These are phyloP conservation scores for Corydoras sp. DNA, from an alignment of 2,113 vertebrate species.

Conservation along the genomic window DNA sequence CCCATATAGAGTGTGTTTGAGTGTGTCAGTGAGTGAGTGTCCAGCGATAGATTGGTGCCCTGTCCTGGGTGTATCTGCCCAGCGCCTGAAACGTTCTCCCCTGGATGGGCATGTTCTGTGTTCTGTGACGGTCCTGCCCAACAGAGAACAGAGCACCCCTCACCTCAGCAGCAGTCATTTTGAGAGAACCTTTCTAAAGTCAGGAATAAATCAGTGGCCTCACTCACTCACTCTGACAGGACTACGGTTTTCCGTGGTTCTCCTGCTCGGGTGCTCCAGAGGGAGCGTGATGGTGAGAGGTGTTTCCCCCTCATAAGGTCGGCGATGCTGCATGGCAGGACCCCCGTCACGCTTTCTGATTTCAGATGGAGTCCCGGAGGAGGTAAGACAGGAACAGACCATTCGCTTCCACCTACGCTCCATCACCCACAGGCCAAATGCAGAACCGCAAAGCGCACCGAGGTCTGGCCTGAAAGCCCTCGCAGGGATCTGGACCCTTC, in stretches of 20 bases:
- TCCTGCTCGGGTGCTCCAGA: background rate
- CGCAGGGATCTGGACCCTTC: conserved; percentile 23
- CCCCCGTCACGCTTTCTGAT: conserved; percentile 5
- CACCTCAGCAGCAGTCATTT: no score
- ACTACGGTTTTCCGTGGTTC: background rate
- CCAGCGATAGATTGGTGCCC: no score
- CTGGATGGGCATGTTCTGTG: no score
- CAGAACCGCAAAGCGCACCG: conserved; percentile 22
- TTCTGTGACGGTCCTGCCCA: no score
- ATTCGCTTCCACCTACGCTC: conserved; percentile 17
- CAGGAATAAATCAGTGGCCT: conserved; percentile 17
- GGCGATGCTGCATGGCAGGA: conserved; percentile 3
- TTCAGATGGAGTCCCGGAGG: conserved; percentile 3
- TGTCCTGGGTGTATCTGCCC: no score
- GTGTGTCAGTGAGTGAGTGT: no score
- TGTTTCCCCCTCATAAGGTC: conserved; percentile 21
- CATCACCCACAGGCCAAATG: conserved; percentile 21
- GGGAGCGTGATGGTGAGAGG: background rate
- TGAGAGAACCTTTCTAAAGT: background rate
- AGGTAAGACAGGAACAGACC: conserved; percentile 14
- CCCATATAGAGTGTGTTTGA: no score
- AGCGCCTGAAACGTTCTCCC: no score
- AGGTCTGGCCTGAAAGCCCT: background rate
- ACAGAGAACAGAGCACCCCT: no score
- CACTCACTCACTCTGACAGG: background rate